phyloP scores from a whole-genome alignment of 1,140 invertebrate species.

The Drosophila kurseongensis region DNA sequence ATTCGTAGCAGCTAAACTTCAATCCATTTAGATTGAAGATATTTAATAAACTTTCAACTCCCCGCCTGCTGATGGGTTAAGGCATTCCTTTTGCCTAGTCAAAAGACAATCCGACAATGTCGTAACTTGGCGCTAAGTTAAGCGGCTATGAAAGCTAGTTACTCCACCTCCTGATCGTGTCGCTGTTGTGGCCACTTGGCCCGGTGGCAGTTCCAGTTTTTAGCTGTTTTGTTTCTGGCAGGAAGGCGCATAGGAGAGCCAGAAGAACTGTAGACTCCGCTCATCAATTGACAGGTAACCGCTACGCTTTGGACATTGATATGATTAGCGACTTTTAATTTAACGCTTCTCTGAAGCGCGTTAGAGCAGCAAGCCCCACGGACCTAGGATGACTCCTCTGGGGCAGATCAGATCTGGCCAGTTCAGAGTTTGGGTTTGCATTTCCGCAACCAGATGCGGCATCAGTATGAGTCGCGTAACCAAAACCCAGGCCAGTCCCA shows the following conservation, averaged over 20 bases:
- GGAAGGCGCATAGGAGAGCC: neutral
- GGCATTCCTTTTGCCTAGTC: conserved; percentile 41
- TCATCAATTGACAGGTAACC: conserved; percentile 70
- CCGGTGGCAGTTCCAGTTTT: conserved; percentile 56
- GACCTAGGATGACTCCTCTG: conserved; percentile 9
- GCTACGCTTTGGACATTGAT: conserved; percentile 69
- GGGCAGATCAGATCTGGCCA: conserved; percentile 24
- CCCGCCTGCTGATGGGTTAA: conserved; percentile 22
- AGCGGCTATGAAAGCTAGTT: conserved; percentile 58
- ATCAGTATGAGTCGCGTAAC: conserved; percentile 42
- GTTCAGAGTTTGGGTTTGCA: conserved; percentile 38
- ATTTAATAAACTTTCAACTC: too few relatives aligned
- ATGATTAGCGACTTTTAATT: conserved; percentile 74
- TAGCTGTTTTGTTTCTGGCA: conserved; percentile 33
- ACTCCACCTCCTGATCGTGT: conserved; percentile 37
- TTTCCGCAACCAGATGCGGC: conserved; percentile 56
- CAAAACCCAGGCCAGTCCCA: conserved; percentile 25
- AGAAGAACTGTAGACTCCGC: conserved; percentile 16
- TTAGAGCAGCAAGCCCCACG: conserved; percentile 30
- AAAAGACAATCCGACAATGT: conserved; percentile 58
- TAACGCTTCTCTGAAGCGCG: conserved; percentile 45
- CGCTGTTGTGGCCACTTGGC: conserved; percentile 19
- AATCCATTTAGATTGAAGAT: too few relatives aligned
- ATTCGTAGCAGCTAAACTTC: too few relatives aligned
- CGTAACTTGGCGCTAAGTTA: conserved; percentile 62